phyloP scores from a whole-genome alignment of 2,797 vertebrate species.

The Gambelia wislizenii region DNA sequence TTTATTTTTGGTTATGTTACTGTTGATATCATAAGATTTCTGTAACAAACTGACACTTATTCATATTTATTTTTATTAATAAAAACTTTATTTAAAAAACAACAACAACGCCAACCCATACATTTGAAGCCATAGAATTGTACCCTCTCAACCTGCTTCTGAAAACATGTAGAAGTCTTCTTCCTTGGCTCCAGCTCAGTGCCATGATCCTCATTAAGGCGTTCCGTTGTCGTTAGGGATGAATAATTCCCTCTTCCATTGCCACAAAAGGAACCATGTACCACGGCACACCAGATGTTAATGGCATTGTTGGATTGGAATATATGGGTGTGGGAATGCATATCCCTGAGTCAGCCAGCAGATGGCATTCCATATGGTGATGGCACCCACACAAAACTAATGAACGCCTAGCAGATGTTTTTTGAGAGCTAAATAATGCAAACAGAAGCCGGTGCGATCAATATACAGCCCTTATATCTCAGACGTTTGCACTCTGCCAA shows the following conservation, averaged over 20 bases:
- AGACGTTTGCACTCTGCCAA: conserved; percentile 56
- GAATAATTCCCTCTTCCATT: conserved; percentile 57
- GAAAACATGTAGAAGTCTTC: background rate
- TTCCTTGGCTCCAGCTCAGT: background rate
- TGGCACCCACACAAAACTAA: conserved; percentile 68
- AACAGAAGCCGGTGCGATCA: conserved; percentile 63
- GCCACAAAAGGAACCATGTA: conserved; percentile 51
- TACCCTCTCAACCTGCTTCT: background rate
- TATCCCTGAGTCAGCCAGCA: conserved; percentile 62
- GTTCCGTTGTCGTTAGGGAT: conserved; percentile 52
- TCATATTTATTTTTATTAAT: too few relatives aligned
- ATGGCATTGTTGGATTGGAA: conserved; percentile 57
- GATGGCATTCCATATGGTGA: conserved; percentile 70
- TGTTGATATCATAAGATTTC: too few relatives aligned
- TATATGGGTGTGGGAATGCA: conserved; percentile 46
- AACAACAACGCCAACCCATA: too few relatives aligned
- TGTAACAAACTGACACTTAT: too few relatives aligned
- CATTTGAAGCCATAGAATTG: background rate
- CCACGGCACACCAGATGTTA: conserved; percentile 62
- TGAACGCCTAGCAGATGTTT: conserved; percentile 74
- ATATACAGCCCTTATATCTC: conserved; percentile 52
- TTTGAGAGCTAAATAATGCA: conserved; percentile 75
- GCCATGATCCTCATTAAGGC: background rate
- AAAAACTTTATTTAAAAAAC: too few relatives aligned
- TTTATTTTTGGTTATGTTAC: too few relatives aligned